Base-by-base conservation (phyloP, 2,797 vertebrate genomes). In the Sebastes glaucus region DNA sequence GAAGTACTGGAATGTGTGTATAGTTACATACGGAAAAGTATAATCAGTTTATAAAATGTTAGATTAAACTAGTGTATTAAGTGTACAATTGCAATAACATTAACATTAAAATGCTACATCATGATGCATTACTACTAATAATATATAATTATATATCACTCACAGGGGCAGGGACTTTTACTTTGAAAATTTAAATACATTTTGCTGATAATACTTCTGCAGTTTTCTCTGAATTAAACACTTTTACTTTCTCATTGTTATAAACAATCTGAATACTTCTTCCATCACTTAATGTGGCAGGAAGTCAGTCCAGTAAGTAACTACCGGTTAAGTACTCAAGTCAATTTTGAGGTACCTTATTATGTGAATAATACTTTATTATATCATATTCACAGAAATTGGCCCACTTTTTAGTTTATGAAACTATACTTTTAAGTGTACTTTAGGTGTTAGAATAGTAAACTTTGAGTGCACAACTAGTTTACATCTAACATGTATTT, bases 361-460 rank as follows among this genome's bases (percentile, higher is more conserved):
- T n/a, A 53, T 53, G 10, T 53, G 0, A 53, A 53, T 42, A 42
- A 18, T 42, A 42, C 14, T 42, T 42, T 42, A 42, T 42, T 18
- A 0, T 16, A 16, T 42, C 14, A 18, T 42, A 42, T 42, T 16
- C 38, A 42, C 38, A 42, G 38, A 42, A 42, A 42, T 42, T 42
- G 0, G 38, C 0, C 0, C 38, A 42, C 14, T 16, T 42, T 42
- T 42, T 16, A 42, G 14, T 42, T 42, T 7, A 42, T 42, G 2
- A 42, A 42, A 16, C 0, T 7, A 18, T 46, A 16, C 16, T 46
- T 46, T 46, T 0, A 46, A 46, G 16, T 18, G 42, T 46, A 46
- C 42, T 46, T 46, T 46, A 46, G 2, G 16, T 46, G 16, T 46
- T 18, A 0, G 42, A 7, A 8, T 46, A 0, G 0, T 46, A 46